Percentiles rank a stretch among this genome's conserved stretches.
Evolutionary conservation across 35 echinoderm and acorn worm species (phyloP).

Genomic region (Heliocidaris erythrogramma): DNA sequence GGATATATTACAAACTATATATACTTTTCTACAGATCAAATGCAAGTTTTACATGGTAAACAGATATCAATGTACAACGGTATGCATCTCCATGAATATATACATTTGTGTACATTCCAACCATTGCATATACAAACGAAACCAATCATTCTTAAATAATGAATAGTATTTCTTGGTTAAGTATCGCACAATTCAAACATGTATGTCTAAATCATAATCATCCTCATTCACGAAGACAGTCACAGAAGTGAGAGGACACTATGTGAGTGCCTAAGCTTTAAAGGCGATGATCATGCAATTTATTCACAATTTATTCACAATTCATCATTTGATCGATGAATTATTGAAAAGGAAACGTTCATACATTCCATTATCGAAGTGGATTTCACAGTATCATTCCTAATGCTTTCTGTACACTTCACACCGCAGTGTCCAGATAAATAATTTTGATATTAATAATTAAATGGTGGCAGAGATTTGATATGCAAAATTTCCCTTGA

Average conservation of each 20-base stretch:
- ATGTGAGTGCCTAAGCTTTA: neutral
- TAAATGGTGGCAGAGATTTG: neutral
- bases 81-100: neutral
- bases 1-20: constrained; percentile 1
- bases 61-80: neutral
- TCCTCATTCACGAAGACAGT: neutral
- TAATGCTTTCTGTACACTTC: too few species aligned
- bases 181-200: neutral
- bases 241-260: neutral
- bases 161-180: neutral
- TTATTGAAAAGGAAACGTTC: neutral
- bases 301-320: neutral
- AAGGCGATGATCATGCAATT: neutral
- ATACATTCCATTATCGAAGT: too few species aligned
- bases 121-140: neutral
- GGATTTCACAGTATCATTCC: too few species aligned
- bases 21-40: neutral
- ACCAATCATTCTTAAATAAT: neutral
- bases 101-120: neutral
- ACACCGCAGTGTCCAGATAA: neutral
- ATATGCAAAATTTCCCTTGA: neutral
- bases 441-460: too few species aligned
- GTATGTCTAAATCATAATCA: neutral
- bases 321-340: neutral
- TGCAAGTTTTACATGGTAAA: neutral